phyloP scores from a whole-genome alignment of 2,797 vertebrate genomes.

The Pseudomugil tenellus region DNA sequence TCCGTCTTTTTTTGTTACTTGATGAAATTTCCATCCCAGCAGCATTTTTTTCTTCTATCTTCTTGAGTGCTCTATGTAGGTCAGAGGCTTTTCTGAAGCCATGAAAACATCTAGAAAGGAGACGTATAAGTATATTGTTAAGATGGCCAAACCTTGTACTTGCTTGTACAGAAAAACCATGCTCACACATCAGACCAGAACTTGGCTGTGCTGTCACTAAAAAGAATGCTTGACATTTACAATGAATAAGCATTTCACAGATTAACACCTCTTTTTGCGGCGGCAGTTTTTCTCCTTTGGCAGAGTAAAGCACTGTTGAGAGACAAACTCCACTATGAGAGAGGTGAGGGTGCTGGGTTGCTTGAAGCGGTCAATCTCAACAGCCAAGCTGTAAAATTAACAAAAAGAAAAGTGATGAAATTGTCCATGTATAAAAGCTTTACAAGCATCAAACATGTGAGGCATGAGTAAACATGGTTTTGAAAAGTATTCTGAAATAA shows the following conservation, averaged over 20 bases:
- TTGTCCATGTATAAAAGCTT: constrained; percentile 11
- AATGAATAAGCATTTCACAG: constrained; percentile 22
- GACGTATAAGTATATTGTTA: constrained; percentile 37
- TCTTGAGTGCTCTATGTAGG: constrained; percentile 72
- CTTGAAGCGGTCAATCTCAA: constrained; percentile 59
- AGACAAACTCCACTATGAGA: constrained; percentile 69
- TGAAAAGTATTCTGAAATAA: too few relatives aligned
- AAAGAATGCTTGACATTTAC: constrained; percentile 23
- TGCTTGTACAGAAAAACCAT: constrained; percentile 24
- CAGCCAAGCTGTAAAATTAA: constrained; percentile 64
- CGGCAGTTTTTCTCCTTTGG: constrained; percentile 55
- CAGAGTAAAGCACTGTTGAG: constrained; percentile 67
- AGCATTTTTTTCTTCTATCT: constrained; percentile 57
- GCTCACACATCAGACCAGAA: constrained; percentile 14
- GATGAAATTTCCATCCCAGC: constrained; percentile 48
- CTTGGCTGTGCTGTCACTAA: constrained; percentile 3
- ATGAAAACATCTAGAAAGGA: constrained; percentile 67
- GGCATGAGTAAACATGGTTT: neutral
- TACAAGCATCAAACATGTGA: constrained; percentile 6
- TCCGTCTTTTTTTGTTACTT: constrained; percentile 62
- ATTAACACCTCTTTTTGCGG: constrained; percentile 61
- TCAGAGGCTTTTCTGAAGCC: constrained; percentile 70
- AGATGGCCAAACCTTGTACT: constrained; percentile 37
- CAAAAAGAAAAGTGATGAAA: constrained; percentile 35
- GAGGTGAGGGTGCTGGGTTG: constrained; percentile 21